Percentiles rank a stretch among this genome's conserved stretches.
These are phyloP conservation scores for Macrophya annulata DNA, from an alignment of 2,888 invertebrate species.

Conservation along the genomic window DNA sequence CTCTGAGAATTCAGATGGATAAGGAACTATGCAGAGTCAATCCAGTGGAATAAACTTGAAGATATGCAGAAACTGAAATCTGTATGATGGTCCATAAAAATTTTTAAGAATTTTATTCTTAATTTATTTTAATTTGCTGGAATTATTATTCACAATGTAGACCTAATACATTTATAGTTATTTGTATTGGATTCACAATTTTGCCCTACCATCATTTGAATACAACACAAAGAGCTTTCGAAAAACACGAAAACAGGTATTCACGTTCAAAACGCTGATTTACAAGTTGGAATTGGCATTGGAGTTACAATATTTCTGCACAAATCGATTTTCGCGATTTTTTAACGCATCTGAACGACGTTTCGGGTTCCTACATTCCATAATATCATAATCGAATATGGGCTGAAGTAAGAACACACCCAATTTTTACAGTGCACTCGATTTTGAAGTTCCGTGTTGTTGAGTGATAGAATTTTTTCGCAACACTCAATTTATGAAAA, in stretches of 20 bases:
- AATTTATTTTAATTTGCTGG: neutral
- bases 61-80: neutral
- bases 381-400: neutral
- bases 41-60: neutral
- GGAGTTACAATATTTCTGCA: neutral
- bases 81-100: neutral
- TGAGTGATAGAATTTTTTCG: neutral
- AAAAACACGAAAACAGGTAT: neutral
- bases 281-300: no score
- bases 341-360: neutral
- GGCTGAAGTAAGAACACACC: neutral
- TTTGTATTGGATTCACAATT: neutral
- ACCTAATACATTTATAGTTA: neutral
- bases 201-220: neutral
- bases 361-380: neutral
- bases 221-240: neutral
- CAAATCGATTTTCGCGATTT: neutral
- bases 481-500: neutral
- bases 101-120: neutral
- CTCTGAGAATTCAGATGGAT: neutral
- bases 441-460: neutral
- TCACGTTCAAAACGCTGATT: neutral
- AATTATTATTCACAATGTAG: neutral
- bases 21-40: neutral
- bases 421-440: neutral